Conservation (phyloP, 1,140 invertebrate species). For the Danaus melanippus region DNA sequence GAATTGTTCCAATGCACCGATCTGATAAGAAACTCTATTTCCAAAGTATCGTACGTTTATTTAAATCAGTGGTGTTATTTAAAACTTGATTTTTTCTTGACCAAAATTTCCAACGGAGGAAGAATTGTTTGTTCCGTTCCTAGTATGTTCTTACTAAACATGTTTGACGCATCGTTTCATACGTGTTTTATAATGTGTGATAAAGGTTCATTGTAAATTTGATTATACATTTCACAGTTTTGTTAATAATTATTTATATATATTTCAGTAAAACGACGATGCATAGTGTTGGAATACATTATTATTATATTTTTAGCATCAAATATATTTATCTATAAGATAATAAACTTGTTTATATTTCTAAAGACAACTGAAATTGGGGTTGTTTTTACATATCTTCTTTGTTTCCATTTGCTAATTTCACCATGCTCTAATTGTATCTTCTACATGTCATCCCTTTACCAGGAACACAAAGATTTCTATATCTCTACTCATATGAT, state of each 20-base stretch:
- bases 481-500: neutral
- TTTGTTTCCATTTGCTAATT: conserved; percentile 28
- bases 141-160: too few relatives aligned
- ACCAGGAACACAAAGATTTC: neutral
- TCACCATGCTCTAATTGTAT: conserved; percentile 31
- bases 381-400: neutral
- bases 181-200: too few relatives aligned
- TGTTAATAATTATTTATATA: too few relatives aligned
- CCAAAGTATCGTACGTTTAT: conserved; percentile 29
- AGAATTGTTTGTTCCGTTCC: conserved; percentile 32
- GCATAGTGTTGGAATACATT: too few relatives aligned
- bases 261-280: too few relatives aligned
- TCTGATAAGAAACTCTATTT: conserved; percentile 24
- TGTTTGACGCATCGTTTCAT: too few relatives aligned
- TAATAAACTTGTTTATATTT: too few relatives aligned
- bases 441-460: conserved; percentile 6
- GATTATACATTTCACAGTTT: too few relatives aligned
- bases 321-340: too few relatives aligned
- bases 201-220: too few relatives aligned
- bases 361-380: too few relatives aligned
- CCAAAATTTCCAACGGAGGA: conserved; percentile 34
- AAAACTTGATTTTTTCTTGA: conserved; percentile 25
- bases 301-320: too few relatives aligned
- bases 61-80: conserved; percentile 32
- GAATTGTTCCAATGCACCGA: conserved; percentile 16